Base-by-base conservation (phyloP, 2,797 vertebrate species). In the Cottoperca gobio region DNA sequence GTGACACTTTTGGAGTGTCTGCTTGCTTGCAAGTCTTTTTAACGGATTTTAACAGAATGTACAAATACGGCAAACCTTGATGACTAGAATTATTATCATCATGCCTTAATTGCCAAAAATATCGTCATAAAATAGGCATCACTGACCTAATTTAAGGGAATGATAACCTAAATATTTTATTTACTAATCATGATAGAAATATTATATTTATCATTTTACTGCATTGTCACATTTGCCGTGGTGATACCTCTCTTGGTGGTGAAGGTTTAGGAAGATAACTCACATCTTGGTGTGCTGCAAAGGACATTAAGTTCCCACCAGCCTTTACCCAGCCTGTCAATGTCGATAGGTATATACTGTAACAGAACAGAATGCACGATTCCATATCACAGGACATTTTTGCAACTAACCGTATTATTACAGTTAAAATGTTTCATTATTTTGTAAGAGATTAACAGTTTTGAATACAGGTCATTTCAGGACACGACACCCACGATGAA, bases 1-100 rank as follows among this genome's bases (percentile, higher is more conserved):
- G 64, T 75, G 55, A 70, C 71, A 63, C 46, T 68, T 84, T 58
- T 12, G 83, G 81, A 59, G 66, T 54, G 67, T 63, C 55, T 68
- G 14, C 46, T 33, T 21, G 8, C 5, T 11, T 45, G 12, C 55
- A 11, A 21, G 28, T 42, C n/a, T 31, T 35, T 61, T 43, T 35
- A 16, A 55, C 6, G 8, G 21, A 42, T 52, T 40, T 61, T 3
- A 24, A 64, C 17, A 26, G 21, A 43, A 26, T 48, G 6, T 21
- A 53, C 39, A 24, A 12, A 42, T 19, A 16, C 19, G 31, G 2
- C 0, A 55, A 17, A 24, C 59, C 6, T 11, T 1, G 1, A 23
- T 16, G 2, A 43, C 17, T 28, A 2, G 0, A 53, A 14, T n/a
- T 26, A 13, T 23, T 21, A 14, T 11, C 11, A 16, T 17, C 11